phyloP scores from a whole-genome alignment of 2,888 invertebrate genomes.

The Ennomos fuscantarius region DNA sequence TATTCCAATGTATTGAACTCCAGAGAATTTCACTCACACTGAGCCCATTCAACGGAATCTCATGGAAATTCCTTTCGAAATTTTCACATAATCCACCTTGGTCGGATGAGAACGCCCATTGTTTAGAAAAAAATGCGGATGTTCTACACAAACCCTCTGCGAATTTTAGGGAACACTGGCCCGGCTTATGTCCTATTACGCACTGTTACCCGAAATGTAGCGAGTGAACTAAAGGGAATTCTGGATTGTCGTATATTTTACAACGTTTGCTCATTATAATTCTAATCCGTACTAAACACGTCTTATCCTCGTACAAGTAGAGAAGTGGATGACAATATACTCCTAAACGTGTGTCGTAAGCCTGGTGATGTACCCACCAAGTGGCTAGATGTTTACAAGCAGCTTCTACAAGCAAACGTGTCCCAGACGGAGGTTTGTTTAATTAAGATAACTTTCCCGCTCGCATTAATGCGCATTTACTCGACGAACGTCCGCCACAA shows the following conservation, averaged over 20 bases:
- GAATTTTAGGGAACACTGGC: conserved; percentile 45
- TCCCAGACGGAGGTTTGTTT: conserved; percentile 54
- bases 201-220: conserved; percentile 17
- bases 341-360: conserved; percentile 15
- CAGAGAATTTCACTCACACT: conserved; percentile 71
- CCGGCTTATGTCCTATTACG: conserved; percentile 32
- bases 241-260: not conserved
- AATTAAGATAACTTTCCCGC: conserved; percentile 68
- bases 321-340: conserved; percentile 12
- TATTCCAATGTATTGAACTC: conserved; percentile 78
- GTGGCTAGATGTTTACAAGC: conserved; percentile 46
- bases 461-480: conserved; percentile 55
- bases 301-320: conserved; percentile 9
- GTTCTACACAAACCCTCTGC: conserved; percentile 48
- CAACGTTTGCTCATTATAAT: conserved; percentile 14
- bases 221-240: conserved; percentile 4
- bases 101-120: conserved; percentile 51
- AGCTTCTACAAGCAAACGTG: conserved; percentile 39
- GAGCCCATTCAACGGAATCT: conserved; percentile 58
- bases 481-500: conserved; percentile 53
- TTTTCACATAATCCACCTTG: conserved; percentile 64
- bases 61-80: conserved; percentile 59
- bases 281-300: conserved; percentile 5
- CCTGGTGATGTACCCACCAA: conserved; percentile 31
- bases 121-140: conserved; percentile 62